Evolutionary conservation across 2,888 invertebrate genomes (phyloP).

Genomic region (Caenorhabditis plicata): DNA sequence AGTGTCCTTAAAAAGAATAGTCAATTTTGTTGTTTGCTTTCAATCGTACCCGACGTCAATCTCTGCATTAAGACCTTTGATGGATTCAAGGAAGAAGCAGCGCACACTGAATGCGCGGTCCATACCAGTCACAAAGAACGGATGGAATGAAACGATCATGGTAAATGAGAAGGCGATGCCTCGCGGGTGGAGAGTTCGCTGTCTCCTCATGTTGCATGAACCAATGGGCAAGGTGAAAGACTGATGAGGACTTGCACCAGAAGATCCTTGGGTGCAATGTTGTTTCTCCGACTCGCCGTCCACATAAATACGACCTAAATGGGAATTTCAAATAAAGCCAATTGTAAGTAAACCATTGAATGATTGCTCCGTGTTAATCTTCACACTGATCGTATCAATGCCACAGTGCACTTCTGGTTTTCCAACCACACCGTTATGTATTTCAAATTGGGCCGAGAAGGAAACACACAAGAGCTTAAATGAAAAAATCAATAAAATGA

Average conservation of each 20-base stretch:
- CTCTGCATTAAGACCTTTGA: slow-evolving; percentile 58
- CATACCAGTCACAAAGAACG: slow-evolving; percentile 63
- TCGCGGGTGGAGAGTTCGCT: slow-evolving; percentile 59
- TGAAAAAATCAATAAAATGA: background rate
- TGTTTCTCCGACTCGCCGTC: slow-evolving; percentile 62
- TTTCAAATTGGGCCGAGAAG: slow-evolving; percentile 8
- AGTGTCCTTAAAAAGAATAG: slow-evolving; percentile 41
- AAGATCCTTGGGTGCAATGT: slow-evolving; percentile 47
- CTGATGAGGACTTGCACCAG: slow-evolving; percentile 9
- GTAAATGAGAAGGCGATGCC: slow-evolving; percentile 65
- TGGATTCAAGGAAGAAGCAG: slow-evolving; percentile 65
- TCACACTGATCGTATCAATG: slow-evolving; percentile 50
- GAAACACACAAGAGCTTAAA: slow-evolving; percentile 3
- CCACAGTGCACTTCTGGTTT: slow-evolving; percentile 59
- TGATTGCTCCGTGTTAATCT: slow-evolving; percentile 47
- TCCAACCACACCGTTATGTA: slow-evolving; percentile 47
- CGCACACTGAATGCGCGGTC: slow-evolving; percentile 64
- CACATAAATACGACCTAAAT: slow-evolving; percentile 56
- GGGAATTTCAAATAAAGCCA: background rate
- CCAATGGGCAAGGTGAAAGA: slow-evolving; percentile 62
- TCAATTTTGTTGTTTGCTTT: background rate
- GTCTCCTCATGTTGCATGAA: slow-evolving; percentile 65
- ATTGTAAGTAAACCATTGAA: slow-evolving; percentile 41
- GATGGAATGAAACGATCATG: slow-evolving; percentile 63
- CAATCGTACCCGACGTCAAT: slow-evolving; percentile 58